Evolutionary conservation across 2,113 vertebrate species (phyloP).

Genomic region (Uropsilus gracilis): DNA sequence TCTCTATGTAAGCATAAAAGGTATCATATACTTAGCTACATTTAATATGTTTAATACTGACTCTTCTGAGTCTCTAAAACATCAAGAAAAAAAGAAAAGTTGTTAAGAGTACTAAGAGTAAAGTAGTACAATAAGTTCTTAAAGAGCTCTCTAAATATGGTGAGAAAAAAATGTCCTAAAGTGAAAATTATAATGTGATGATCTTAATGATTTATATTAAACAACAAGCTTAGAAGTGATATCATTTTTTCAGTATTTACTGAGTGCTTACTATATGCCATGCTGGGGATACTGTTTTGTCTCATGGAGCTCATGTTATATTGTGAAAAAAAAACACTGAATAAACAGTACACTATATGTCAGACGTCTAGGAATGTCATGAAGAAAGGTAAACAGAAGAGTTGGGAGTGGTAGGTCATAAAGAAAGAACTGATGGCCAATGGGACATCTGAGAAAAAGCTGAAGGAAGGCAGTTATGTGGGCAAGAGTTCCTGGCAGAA

Average conservation of each 20-base stretch:
- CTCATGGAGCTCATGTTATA: background rate
- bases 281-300: background rate
- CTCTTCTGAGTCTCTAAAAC: conserved; percentile 23
- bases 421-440: background rate
- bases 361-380: background rate
- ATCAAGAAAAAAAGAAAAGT: background rate
- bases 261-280: background rate
- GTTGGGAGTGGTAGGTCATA: rapidly evolving
- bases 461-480: no score
- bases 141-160: background rate
- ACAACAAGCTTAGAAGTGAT: background rate
- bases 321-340: background rate
- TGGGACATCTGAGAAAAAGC: background rate
- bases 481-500: background rate
- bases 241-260: background rate
- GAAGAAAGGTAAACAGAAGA: background rate
- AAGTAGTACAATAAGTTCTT: conserved; percentile 11
- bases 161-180: conserved; percentile 12
- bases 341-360: background rate
- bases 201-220: background rate
- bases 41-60: background rate
- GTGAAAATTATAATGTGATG: background rate
- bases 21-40: background rate
- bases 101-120: background rate
- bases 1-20: background rate